Conservation (phyloP, 2,113 vertebrate species). For the Eretmochelys imbricata region DNA sequence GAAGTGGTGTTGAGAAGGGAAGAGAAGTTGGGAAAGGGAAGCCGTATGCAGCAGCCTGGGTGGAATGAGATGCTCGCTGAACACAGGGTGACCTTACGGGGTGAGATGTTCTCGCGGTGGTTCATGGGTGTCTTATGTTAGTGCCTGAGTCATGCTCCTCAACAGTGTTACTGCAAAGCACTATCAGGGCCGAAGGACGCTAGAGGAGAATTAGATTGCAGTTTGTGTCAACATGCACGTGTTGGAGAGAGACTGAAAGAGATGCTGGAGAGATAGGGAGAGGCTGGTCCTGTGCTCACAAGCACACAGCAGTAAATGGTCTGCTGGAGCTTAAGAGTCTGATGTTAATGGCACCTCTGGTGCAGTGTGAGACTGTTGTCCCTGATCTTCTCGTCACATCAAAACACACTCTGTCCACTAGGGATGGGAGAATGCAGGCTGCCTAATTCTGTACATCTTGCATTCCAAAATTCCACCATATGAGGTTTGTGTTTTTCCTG, state of each 20-base stretch:
- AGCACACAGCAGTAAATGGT: not conserved
- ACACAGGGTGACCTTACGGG: not conserved
- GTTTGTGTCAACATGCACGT: not conserved
- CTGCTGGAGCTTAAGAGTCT: not conserved
- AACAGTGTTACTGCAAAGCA: not conserved
- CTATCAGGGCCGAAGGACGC: not conserved
- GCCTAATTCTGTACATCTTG: not conserved
- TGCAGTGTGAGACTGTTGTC: not conserved
- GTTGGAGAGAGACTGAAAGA: not conserved
- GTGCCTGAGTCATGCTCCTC: not conserved
- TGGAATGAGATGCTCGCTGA: not conserved
- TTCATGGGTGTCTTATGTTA: not conserved
- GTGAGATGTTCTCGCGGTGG: not conserved
- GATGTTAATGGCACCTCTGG: not conserved
- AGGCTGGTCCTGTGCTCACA: not conserved
- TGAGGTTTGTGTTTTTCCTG: not conserved
- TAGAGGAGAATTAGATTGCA: not conserved
- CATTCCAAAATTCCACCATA: not conserved
- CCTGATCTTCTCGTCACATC: not conserved
- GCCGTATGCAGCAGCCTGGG: not conserved
- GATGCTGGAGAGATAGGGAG: not conserved
- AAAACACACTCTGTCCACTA: not conserved
- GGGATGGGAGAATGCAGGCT: not conserved
- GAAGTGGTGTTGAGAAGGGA: not conserved
- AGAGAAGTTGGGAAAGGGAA: not conserved